Percentiles rank a stretch among this genome's conserved stretches.
These are phyloP conservation scores for Globodera rostochiensis DNA, from an alignment of 1,140 invertebrate genomes.

Conservation along the genomic window DNA sequence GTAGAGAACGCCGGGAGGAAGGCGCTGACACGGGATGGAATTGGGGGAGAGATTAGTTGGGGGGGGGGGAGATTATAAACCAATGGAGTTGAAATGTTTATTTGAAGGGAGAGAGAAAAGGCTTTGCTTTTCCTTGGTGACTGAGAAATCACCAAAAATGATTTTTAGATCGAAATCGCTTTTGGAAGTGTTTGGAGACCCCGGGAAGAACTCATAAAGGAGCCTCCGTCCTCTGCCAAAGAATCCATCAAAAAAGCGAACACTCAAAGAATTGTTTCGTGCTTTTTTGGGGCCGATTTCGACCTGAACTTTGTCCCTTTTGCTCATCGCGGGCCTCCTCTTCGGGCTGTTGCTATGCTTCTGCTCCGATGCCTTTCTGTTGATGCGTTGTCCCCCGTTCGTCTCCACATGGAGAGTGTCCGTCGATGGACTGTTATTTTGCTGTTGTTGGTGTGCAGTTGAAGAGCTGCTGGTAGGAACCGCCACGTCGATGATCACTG, in stretches of 20 bases:
- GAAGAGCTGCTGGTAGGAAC: conserved; percentile 2
- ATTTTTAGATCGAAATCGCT: not conserved
- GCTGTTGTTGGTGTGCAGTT: not conserved
- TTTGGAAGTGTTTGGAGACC: not conserved
- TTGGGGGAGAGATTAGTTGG: too few species aligned
- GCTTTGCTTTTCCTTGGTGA: not conserved
- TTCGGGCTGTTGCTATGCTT: conserved; percentile 4
- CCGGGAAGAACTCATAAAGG: not conserved
- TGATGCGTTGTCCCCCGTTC: not conserved
- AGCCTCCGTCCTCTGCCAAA: not conserved
- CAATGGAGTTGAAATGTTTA: not conserved
- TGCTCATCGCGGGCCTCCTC: not conserved
- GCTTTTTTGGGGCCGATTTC: too few species aligned
- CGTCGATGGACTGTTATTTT: conserved; percentile 11
- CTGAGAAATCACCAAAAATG: too few species aligned
- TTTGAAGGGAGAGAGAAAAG: not conserved
- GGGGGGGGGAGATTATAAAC: not conserved
- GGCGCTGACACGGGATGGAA: conserved; percentile 22
- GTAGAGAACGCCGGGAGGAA: conserved; percentile 49
- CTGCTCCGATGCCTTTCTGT: not conserved
- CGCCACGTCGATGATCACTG: conserved; percentile 15
- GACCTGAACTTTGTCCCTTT: conserved; percentile 8
- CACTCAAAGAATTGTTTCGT: too few species aligned
- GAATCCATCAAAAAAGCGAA: not conserved
- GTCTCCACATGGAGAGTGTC: conserved; percentile 14